Evolutionary conservation across 2,797 vertebrate species (phyloP).

Genomic region (Prunella strophiata): DNA sequence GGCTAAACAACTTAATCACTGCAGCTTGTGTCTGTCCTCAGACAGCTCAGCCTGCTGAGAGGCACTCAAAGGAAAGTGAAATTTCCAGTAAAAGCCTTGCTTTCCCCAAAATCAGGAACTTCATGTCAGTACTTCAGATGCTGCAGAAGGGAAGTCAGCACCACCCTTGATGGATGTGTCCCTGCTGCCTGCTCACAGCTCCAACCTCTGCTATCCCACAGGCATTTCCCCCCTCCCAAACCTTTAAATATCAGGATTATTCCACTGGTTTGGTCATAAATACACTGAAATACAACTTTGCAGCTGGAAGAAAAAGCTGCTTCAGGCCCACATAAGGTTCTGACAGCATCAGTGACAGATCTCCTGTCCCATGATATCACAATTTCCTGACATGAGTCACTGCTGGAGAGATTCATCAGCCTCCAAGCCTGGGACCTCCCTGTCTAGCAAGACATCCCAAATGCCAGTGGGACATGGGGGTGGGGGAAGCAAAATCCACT

Average conservation of each 20-base stretch:
- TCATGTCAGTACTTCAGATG: background rate
- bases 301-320: background rate
- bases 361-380: background rate
- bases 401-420: background rate
- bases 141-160: background rate
- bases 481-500: background rate
- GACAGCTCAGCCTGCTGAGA: background rate
- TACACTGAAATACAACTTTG: background rate
- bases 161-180: background rate
- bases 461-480: background rate
- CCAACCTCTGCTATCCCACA: background rate
- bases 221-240: background rate
- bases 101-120: background rate
- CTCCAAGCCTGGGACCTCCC: background rate
- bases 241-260: background rate
- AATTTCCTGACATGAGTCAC: constrained; percentile 47
- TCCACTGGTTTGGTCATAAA: background rate
- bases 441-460: background rate
- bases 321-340: background rate
- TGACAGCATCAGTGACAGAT: background rate
- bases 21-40: background rate
- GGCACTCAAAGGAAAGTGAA: background rate
- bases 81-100: background rate
- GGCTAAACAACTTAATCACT: background rate
- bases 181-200: background rate